A percentile compares a stretch with the other conserved stretches of the same genome.
These are phyloP conservation scores for Macroteleia sp. DNA, from an alignment of 2,888 invertebrate species.

Conservation along the genomic window DNA sequence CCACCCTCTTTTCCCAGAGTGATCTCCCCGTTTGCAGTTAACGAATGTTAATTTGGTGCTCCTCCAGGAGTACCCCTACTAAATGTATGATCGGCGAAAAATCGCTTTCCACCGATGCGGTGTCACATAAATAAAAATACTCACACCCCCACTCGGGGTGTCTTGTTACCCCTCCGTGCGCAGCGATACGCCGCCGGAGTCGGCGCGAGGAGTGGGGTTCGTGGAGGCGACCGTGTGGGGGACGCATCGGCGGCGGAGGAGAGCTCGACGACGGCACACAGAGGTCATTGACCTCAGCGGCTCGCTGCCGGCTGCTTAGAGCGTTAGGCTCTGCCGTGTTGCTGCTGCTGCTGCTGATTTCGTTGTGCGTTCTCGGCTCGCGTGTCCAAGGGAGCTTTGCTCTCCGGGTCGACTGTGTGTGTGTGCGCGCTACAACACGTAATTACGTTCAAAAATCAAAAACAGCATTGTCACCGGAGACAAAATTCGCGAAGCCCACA, in stretches of 20 bases:
- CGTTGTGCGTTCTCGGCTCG: conserved; percentile 43
- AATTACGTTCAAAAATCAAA: not conserved
- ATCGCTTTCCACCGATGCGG: conserved; percentile 47
- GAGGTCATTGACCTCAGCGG: conserved; percentile 84
- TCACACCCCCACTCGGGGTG: conserved; percentile 39
- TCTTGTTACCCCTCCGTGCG: conserved; percentile 38
- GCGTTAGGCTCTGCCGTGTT: conserved; percentile 77
- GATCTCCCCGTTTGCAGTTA: not conserved
- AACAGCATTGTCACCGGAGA: no score
- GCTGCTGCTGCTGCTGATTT: conserved; percentile 67
- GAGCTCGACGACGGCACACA: conserved; percentile 80
- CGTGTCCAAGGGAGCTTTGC: conserved; percentile 26
- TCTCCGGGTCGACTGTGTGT: conserved; percentile 25
- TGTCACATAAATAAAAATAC: conserved; percentile 58
- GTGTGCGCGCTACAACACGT: not conserved
- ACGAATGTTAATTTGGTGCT: conserved; percentile 11
- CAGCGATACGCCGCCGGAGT: conserved; percentile 43
- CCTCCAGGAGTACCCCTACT: not conserved
- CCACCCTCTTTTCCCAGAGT: not conserved
- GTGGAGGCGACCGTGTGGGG: conserved; percentile 53
- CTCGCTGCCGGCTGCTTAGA: conserved; percentile 83
- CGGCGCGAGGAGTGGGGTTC: conserved; percentile 42
- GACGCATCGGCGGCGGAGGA: conserved; percentile 71
- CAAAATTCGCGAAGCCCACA: not conserved
- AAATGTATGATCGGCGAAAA: conserved; percentile 44